A percentile compares a stretch with the other conserved stretches of the same genome.
phyloP scores from a whole-genome alignment of 2,113 vertebrate genomes.

The Suncus etruscus region DNA sequence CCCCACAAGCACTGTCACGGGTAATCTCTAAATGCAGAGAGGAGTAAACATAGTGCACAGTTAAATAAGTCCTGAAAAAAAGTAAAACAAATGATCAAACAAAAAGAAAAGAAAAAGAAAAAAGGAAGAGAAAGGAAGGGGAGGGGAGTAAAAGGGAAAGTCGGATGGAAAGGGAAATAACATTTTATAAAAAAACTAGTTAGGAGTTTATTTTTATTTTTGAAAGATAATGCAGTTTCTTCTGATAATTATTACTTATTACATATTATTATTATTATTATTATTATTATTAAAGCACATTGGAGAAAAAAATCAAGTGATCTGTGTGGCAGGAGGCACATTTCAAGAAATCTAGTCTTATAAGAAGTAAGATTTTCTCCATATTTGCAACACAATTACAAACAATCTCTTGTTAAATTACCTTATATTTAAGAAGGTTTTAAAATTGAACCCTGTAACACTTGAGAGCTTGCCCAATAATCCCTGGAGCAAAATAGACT shows the following conservation, averaged over 20 bases:
- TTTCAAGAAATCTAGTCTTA: slow-evolving; percentile 16
- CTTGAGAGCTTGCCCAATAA: slow-evolving; percentile 3
- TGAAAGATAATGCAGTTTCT: no score
- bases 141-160: no score
- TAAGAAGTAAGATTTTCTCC: neutral
- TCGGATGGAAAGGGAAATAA: neutral
- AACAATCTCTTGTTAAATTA: slow-evolving; percentile 17
- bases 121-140: no score
- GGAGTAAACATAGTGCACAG: no score
- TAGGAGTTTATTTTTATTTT: neutral
- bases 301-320: neutral
- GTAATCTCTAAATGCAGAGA: no score
- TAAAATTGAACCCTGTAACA: slow-evolving; percentile 19
- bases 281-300: neutral
- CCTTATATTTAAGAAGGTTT: slow-evolving; percentile 48
- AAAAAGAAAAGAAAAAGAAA: no score
- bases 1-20: no score
- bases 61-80: no score
- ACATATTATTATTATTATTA: no score
- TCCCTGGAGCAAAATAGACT: slow-evolving; percentile 1
- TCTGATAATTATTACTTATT: no score
- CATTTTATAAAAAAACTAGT: neutral
- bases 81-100: no score
- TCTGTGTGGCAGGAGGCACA: neutral
- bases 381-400: neutral